A percentile compares a stretch with the other conserved stretches of the same genome.
phyloP scores from a whole-genome alignment of 2,888 invertebrate genomes.

The Folsomia candida region DNA sequence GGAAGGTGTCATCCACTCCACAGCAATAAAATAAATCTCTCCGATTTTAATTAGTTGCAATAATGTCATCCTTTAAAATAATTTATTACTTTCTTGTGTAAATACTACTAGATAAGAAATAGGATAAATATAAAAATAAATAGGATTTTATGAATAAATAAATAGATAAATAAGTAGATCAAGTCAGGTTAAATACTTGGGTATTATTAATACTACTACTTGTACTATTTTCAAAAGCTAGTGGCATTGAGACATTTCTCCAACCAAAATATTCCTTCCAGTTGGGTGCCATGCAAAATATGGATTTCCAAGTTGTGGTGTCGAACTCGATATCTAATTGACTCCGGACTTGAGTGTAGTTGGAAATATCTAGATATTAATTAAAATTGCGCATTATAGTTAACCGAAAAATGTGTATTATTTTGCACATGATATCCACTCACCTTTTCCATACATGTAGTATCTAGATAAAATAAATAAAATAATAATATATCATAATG shows the following conservation, averaged over 20 bases:
- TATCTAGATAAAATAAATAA: too few species aligned
- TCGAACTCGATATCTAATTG: conserved; percentile 25
- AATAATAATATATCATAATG: too few species aligned
- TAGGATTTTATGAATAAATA: too few species aligned
- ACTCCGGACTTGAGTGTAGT: conserved; percentile 24
- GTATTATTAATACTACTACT: too few species aligned
- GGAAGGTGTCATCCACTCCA: too few species aligned
- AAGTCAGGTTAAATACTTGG: too few species aligned
- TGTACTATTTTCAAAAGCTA: conserved; percentile 4
- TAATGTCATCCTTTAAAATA: too few species aligned
- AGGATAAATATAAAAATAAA: too few species aligned
- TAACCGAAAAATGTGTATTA: neutral
- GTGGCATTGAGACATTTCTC: conserved; percentile 36
- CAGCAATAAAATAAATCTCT: too few species aligned
- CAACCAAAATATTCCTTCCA: conserved; percentile 43
- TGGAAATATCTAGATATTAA: conserved; percentile 27
- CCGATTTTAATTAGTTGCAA: too few species aligned
- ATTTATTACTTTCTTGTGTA: too few species aligned
- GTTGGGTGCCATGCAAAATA: conserved; percentile 37
- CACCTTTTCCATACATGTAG: conserved; percentile 29
- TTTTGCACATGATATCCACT: neutral
- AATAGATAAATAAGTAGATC: neutral
- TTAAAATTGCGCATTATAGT: neutral
- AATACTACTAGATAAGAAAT: too few species aligned
- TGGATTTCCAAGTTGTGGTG: conserved; percentile 28